Percentiles rank a stretch among this genome's conserved stretches.
Evolutionary conservation across 2,113 vertebrate species (phyloP).

Genomic region (Dunckerocampus dactyliophorus): DNA sequence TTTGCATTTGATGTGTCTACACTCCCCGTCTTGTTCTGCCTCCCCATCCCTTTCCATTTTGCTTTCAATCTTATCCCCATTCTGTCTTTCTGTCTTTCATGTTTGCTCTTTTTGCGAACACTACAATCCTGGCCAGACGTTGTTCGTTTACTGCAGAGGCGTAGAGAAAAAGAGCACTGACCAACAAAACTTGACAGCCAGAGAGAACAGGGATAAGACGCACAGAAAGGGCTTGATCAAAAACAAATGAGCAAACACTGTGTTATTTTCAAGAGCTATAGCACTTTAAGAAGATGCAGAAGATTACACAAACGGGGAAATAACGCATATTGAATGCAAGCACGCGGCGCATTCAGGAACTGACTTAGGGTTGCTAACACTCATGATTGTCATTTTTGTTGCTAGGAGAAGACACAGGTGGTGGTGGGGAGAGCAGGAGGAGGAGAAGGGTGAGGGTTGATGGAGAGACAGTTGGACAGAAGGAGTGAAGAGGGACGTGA

Average conservation of each 20-base stretch:
- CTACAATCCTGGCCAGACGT: conserved; percentile 33
- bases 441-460: conserved; percentile 16
- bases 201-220: not conserved
- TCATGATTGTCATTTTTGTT: conserved; percentile 26
- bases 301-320: conserved; percentile 1
- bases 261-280: not conserved
- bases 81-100: conserved; percentile 41
- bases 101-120: conserved; percentile 28
- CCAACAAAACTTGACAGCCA: conserved; percentile 24
- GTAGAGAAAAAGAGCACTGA: conserved; percentile 24
- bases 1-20: conserved; percentile 29
- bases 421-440: conserved; percentile 15
- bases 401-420: conserved; percentile 30
- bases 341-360: conserved; percentile 13
- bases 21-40: conserved; percentile 5
- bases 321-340: not conserved
- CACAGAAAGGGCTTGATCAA: not conserved
- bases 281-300: not conserved
- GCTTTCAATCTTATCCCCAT: conserved; percentile 41
- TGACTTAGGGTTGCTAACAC: conserved; percentile 12
- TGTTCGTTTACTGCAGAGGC: conserved; percentile 36
- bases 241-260: not conserved
- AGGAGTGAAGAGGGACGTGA: conserved; percentile 21
- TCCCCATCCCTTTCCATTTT: conserved; percentile 21
- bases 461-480: conserved; percentile 24